Conservation (phyloP, 53 echinoderm and acorn worm species). For the Arbacia lixula region DNA sequence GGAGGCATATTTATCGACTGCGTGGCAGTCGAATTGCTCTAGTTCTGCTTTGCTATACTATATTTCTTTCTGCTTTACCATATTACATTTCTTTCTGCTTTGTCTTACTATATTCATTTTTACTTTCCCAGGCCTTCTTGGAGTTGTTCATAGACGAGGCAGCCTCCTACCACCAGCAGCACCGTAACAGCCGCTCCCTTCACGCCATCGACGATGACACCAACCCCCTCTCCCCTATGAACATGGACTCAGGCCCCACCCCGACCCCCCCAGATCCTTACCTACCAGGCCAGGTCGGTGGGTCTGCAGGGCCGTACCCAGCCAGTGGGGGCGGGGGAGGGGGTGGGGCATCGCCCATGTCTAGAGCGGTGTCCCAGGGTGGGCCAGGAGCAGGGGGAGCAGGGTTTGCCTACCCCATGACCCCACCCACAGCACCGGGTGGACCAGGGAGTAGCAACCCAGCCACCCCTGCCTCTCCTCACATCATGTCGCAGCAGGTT, state of each 20-base stretch:
- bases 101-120: too few relatives aligned
- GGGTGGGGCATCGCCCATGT: conserved; percentile 87
- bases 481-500: conserved; percentile 81
- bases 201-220: conserved; percentile 78
- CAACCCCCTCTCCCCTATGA: conserved; percentile 89
- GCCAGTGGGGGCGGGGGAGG: too few relatives aligned
- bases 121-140: conserved; percentile 80
- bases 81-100: too few relatives aligned
- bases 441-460: conserved; percentile 83
- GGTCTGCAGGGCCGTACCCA: conserved; percentile 38
- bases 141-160: conserved; percentile 93
- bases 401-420: conserved; percentile 88
- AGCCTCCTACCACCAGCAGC: conserved; percentile 53
- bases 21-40: too few relatives aligned
- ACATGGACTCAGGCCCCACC: conserved; percentile 74
- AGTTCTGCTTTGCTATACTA: too few relatives aligned
- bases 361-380: conserved; percentile 55
- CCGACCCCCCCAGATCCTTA: conserved; percentile 57
- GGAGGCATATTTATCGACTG: too few relatives aligned
- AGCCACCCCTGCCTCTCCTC: conserved; percentile 95
- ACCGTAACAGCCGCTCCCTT: conserved; percentile 68
- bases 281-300: conserved; percentile 57
- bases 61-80: too few relatives aligned
- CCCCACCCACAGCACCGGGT: conserved; percentile 66
- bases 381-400: conserved; percentile 54